Percentiles rank a stretch among this genome's conserved stretches.
phyloP scores from a whole-genome alignment of 2,113 vertebrate species.

The Hiodon tergisus region DNA sequence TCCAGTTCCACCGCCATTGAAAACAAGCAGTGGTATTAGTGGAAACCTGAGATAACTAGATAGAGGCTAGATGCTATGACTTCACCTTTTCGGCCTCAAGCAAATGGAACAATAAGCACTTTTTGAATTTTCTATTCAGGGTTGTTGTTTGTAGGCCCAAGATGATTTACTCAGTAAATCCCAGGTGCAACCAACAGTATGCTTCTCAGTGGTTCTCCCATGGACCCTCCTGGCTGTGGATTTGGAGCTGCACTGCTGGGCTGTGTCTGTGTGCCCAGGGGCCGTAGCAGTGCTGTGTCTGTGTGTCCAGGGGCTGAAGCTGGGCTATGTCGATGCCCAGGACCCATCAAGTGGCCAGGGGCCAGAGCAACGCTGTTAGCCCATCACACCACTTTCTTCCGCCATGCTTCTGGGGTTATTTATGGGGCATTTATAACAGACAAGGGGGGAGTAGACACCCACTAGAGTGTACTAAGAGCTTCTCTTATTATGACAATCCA shows the following conservation, averaged over 20 bases:
- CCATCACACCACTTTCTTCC: constrained; percentile 5
- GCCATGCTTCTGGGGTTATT: constrained; percentile 1
- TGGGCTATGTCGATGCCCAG: neutral
- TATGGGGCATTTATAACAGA: neutral
- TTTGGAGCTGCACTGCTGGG: neutral
- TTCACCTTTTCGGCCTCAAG: too few relatives aligned
- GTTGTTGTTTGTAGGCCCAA: neutral
- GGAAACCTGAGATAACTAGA: too few relatives aligned
- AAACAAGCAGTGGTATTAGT: too few relatives aligned
- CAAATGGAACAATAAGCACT: too few relatives aligned
- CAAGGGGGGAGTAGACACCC: neutral
- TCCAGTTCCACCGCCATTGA: too few relatives aligned
- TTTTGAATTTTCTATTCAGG: neutral
- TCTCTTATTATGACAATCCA: too few relatives aligned
- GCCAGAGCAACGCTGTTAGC: neutral
- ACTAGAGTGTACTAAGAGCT: too few relatives aligned
- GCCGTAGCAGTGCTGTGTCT: neutral
- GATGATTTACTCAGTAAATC: too few relatives aligned
- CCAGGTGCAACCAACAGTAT: neutral
- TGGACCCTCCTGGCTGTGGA: neutral
- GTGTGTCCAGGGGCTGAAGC: neutral
- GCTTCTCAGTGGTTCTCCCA: neutral
- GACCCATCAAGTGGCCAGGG: neutral
- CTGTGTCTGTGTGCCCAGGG: neutral
- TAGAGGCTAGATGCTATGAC: too few relatives aligned